A percentile compares a stretch with the other conserved stretches of the same genome.
Conservation (phyloP, 2,888 invertebrate species). For the Myopa tessellatipennis region DNA sequence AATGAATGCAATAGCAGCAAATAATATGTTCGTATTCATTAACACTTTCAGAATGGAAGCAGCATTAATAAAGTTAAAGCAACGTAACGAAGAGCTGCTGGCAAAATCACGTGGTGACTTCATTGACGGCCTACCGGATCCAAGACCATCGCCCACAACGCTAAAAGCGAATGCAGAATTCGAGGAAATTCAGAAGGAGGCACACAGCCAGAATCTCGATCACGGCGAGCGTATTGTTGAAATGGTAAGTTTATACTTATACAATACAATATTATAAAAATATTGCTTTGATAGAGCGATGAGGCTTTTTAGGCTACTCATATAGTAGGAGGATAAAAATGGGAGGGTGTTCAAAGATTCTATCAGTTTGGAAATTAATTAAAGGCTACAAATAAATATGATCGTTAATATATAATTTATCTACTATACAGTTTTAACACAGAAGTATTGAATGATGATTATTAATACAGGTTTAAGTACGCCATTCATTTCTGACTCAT, state of each 20-base stretch:
- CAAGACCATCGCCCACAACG: constrained; percentile 52
- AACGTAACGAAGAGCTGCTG: constrained; percentile 65
- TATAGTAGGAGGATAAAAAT: too few relatives aligned
- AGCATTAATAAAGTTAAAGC: constrained; percentile 65
- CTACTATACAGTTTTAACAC: too few relatives aligned
- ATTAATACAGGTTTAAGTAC: too few relatives aligned
- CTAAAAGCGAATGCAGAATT: constrained; percentile 55
- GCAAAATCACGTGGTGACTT: constrained; percentile 60
- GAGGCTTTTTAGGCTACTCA: too few relatives aligned
- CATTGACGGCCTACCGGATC: constrained; percentile 58
- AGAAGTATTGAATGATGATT: too few relatives aligned
- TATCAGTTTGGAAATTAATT: too few relatives aligned
- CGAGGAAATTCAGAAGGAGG: constrained; percentile 61
- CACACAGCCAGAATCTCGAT: constrained; percentile 61
- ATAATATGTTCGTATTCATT: constrained; percentile 15
- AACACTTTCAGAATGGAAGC: constrained; percentile 64
- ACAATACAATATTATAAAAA: background rate
- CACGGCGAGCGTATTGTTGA: constrained; percentile 67
- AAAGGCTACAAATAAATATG: too few relatives aligned
- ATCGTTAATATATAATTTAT: too few relatives aligned
- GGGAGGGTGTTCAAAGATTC: too few relatives aligned
- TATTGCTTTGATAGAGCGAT: background rate
- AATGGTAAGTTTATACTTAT: constrained; percentile 60
- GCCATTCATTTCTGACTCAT: too few relatives aligned
- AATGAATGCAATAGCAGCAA: background rate